These are phyloP conservation scores for Anguilla obscura DNA, from an alignment of 2,797 vertebrate species.

Conservation along the genomic window DNA sequence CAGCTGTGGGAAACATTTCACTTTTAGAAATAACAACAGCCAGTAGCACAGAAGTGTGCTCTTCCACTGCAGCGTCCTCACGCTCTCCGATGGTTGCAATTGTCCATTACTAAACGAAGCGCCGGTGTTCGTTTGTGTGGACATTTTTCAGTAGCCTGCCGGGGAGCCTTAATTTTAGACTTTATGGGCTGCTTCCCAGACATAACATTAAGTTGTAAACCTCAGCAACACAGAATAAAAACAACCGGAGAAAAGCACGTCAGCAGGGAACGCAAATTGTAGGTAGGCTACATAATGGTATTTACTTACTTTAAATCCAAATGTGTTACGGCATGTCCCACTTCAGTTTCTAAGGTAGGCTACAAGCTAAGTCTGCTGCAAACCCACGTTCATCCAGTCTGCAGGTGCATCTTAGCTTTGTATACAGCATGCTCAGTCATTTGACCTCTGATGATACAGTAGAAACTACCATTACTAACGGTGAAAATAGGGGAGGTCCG, in stretches of 20 bases:
- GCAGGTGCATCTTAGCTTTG: slow-evolving; percentile 58
- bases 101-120: background rate
- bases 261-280: background rate
- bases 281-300: background rate
- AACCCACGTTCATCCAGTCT: slow-evolving; percentile 44
- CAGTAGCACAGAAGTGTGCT: background rate
- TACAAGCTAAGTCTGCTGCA: slow-evolving; percentile 6
- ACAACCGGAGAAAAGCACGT: background rate
- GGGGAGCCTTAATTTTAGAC: background rate
- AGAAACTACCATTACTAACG: slow-evolving; percentile 81
- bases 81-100: background rate
- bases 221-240: background rate
- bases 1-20: background rate
- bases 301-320: slow-evolving; percentile 66
- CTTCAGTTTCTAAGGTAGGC: slow-evolving; percentile 35
- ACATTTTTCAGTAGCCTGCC: background rate
- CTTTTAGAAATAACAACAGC: background rate
- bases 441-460: slow-evolving; percentile 74
- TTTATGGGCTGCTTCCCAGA: background rate
- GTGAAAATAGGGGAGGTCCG: slow-evolving; percentile 60
- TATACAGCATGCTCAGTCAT: slow-evolving; percentile 82
- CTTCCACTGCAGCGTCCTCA: background rate
- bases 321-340: slow-evolving; percentile 24
- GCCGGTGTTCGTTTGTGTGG: background rate
- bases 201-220: background rate